phyloP scores from a whole-genome alignment of 1,140 invertebrate species.

The Ganaspis sp. region DNA sequence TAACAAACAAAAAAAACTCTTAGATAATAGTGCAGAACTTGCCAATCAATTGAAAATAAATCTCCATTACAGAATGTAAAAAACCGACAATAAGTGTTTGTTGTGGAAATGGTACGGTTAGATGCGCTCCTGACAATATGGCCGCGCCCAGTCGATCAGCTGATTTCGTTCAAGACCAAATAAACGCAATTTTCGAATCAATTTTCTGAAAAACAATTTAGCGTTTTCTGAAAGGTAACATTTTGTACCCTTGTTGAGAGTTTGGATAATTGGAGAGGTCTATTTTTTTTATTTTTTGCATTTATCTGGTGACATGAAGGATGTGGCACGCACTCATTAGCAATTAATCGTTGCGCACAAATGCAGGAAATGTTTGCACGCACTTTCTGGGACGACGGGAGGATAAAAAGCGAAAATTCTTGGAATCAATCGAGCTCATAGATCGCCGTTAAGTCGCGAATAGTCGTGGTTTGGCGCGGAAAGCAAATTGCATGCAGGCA shows the following conservation, averaged over 20 bases:
- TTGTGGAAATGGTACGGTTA: too few relatives aligned
- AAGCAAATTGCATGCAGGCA: slow-evolving; percentile 56
- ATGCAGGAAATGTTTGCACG: slow-evolving; percentile 26
- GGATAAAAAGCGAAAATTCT: slow-evolving; percentile 52
- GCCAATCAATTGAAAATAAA: too few relatives aligned
- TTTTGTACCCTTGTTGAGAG: too few relatives aligned
- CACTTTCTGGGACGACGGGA: not conserved
- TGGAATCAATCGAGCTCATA: slow-evolving; percentile 49
- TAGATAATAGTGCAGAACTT: too few relatives aligned
- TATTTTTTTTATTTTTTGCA: not conserved
- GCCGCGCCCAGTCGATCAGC: not conserved
- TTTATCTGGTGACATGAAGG: not conserved
- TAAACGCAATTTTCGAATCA: too few relatives aligned
- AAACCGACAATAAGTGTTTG: too few relatives aligned
- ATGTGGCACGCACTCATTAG: not conserved
- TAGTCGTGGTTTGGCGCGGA: slow-evolving; percentile 52
- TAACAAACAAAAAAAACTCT: too few relatives aligned
- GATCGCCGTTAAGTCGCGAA: slow-evolving; percentile 51
- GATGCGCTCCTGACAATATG: not conserved
- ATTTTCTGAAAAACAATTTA: too few relatives aligned
- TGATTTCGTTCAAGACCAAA: too few relatives aligned
- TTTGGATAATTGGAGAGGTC: not conserved
- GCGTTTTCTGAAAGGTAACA: too few relatives aligned
- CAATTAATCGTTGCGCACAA: not conserved
- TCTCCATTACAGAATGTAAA: too few relatives aligned